Conservation (phyloP, 1,140 invertebrate genomes). For the Venustaconcha ellipsiformis region DNA sequence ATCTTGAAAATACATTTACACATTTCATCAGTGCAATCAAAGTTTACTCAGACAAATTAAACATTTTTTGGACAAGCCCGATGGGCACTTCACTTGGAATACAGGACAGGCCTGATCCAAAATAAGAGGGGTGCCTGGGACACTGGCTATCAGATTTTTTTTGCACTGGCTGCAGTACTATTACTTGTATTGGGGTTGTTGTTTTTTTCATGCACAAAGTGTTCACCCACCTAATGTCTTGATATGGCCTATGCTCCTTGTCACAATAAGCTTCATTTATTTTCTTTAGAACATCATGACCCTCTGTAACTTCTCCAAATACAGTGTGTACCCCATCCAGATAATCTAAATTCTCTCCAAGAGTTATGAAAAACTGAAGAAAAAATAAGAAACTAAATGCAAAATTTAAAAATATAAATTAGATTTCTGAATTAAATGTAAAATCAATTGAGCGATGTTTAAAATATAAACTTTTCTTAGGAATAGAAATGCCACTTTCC, state of each 20-base stretch:
- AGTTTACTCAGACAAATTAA: too few relatives aligned
- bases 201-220: conserved; percentile 1
- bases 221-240: conserved; percentile 82
- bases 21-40: too few relatives aligned
- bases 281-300: conserved; percentile 87
- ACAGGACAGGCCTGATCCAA: too few relatives aligned
- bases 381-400: neutral
- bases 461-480: neutral
- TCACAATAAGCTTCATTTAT: conserved; percentile 97
- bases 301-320: conserved; percentile 93
- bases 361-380: conserved; percentile 94
- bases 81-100: too few relatives aligned
- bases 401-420: too few relatives aligned
- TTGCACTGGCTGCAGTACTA: too few relatives aligned
- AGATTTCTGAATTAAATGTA: too few relatives aligned
- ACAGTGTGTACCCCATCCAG: conserved; percentile 93
- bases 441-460: neutral
- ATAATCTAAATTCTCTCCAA: conserved; percentile 89
- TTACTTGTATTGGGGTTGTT: too few relatives aligned
- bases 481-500: neutral
- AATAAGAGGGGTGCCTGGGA: too few relatives aligned
- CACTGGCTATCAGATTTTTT: too few relatives aligned
- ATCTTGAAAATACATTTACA: too few relatives aligned
- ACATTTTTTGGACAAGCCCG: too few relatives aligned
- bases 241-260: conserved; percentile 89